Percentiles rank a stretch among this genome's conserved stretches.
Conservation (phyloP, 2,113 vertebrate species). For the Strigops habroptila region DNA sequence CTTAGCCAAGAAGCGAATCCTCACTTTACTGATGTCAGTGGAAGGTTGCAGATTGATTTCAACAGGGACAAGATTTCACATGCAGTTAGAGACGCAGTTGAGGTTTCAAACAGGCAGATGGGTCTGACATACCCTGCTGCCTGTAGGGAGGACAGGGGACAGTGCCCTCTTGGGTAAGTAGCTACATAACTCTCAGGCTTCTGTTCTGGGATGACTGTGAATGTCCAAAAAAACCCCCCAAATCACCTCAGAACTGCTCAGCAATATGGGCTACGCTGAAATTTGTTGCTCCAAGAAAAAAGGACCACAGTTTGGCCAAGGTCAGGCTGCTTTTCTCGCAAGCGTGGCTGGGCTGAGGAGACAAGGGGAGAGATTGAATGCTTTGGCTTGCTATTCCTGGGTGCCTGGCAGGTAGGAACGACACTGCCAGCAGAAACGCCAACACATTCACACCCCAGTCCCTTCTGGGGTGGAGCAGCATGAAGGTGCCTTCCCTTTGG, state of each 20-base stretch:
- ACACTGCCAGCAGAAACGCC: neutral
- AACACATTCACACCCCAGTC: neutral
- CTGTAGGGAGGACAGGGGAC: neutral
- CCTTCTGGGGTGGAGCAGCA: neutral
- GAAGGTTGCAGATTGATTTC: neutral
- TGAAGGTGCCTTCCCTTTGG: neutral
- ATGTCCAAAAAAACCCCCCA: neutral
- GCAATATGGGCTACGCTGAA: neutral
- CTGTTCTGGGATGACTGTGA: neutral
- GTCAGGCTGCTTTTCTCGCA: neutral
- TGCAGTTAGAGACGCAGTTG: neutral
- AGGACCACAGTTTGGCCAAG: neutral
- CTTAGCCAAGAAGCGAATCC: neutral
- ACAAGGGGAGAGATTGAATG: neutral
- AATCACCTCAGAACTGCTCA: neutral
- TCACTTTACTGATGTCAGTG: neutral
- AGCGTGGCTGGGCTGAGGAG: neutral
- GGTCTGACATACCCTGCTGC: neutral
- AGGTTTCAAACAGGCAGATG: neutral
- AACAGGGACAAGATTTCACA: neutral
- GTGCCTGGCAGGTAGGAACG: neutral
- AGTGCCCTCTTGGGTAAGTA: rapidly evolving
- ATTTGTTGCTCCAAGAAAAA: neutral
- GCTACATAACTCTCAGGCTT: neutral
- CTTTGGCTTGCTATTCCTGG: neutral